Percentiles rank a stretch among this genome's conserved stretches.
These are phyloP conservation scores for Rhagoletis pomonella DNA, from an alignment of 1,140 invertebrate genomes.

Conservation along the genomic window DNA sequence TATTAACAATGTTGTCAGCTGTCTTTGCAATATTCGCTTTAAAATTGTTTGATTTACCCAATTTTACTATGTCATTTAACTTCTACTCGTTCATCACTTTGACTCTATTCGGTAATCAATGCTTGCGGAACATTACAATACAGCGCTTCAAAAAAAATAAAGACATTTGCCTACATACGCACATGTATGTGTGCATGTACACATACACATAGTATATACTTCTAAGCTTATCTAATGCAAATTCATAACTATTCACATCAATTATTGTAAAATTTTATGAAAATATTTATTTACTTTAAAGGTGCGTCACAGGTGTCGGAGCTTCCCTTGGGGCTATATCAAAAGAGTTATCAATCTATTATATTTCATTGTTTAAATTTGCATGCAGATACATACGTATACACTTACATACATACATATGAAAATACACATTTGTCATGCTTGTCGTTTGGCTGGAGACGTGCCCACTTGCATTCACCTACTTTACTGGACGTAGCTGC, in stretches of 20 bases:
- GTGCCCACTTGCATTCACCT: conserved; percentile 23
- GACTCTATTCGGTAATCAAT: conserved; percentile 11
- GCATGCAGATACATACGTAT: not conserved
- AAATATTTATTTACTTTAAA: conserved; percentile 3
- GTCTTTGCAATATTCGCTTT: not conserved
- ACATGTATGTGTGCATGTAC: not conserved
- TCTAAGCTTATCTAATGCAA: not conserved
- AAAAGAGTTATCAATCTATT: not conserved
- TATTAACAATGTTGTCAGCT: not conserved
- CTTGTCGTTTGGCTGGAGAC: not conserved
- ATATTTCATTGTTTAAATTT: not conserved
- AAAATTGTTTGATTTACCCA: not conserved
- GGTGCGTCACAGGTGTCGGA: not conserved
- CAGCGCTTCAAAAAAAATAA: not conserved
- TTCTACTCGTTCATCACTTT: conserved; percentile 5
- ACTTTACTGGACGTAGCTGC: not conserved
- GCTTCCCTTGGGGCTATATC: not conserved
- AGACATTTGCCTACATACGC: not conserved
- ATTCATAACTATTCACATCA: not conserved
- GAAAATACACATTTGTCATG: not conserved
- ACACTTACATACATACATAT: not conserved
- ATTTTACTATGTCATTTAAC: not conserved
- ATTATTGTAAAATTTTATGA: not conserved
- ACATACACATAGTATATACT: not conserved
- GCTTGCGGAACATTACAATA: not conserved